phyloP scores from a whole-genome alignment of 2,113 vertebrate genomes.

The Gopherus flavomarginatus region DNA sequence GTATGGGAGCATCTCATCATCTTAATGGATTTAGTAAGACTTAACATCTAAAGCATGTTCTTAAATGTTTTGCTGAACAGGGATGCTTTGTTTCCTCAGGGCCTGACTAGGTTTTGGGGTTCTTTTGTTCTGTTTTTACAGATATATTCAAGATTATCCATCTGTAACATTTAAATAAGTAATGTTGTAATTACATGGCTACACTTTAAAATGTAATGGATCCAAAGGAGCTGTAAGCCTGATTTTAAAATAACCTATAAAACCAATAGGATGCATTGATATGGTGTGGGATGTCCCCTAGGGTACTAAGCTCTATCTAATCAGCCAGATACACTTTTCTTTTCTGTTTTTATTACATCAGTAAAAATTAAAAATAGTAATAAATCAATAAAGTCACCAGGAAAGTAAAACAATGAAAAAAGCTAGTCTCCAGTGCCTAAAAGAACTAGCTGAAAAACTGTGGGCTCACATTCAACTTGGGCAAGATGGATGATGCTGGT shows the following conservation, averaged over 20 bases:
- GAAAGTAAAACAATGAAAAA: background rate
- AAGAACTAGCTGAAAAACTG: background rate
- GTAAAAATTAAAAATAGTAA: background rate
- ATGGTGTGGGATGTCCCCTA: rapidly evolving
- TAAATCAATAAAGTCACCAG: background rate
- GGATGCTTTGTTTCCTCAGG: constrained; percentile 1
- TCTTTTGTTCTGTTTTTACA: constrained; percentile 40
- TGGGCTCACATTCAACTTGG: background rate
- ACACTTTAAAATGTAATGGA: background rate
- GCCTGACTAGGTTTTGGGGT: constrained; percentile 7
- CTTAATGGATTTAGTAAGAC: background rate
- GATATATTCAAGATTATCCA: background rate
- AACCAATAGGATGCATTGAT: background rate
- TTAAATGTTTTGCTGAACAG: background rate
- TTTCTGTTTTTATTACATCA: background rate
- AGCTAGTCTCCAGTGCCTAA: background rate
- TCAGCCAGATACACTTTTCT: background rate
- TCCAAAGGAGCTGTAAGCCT: background rate
- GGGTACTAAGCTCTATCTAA: background rate
- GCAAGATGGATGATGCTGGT: background rate
- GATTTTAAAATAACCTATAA: background rate
- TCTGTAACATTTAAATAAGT: background rate
- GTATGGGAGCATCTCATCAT: background rate
- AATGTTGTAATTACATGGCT: background rate
- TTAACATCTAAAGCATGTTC: background rate